phyloP scores from a whole-genome alignment of 2,113 vertebrate genomes.

The Merops nubicus region DNA sequence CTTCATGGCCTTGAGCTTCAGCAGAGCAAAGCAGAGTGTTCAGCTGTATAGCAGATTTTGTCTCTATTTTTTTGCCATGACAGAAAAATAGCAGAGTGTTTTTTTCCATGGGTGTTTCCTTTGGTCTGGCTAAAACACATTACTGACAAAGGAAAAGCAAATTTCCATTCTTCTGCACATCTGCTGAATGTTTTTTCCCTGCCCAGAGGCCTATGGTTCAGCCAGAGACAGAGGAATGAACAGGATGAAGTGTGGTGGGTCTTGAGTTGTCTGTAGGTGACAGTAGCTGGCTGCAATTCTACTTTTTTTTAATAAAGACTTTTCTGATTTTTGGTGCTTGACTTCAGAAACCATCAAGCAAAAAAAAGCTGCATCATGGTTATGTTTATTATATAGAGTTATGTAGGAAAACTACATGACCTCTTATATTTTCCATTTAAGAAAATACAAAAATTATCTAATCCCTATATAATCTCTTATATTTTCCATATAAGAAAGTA shows the following conservation, averaged over 20 bases:
- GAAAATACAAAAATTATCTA: background rate
- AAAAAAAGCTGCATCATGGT: background rate
- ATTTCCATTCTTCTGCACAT: conserved; percentile 14
- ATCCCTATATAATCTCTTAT: background rate
- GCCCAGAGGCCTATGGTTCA: background rate
- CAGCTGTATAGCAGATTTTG: background rate
- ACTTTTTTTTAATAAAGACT: background rate
- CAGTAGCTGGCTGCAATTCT: background rate
- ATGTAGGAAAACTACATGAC: background rate
- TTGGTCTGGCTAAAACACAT: background rate
- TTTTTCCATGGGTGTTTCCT: conserved; percentile 39
- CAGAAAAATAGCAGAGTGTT: background rate
- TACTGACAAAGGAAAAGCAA: background rate
- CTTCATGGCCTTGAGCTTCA: conserved; percentile 8
- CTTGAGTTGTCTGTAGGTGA: background rate
- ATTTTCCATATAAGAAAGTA: background rate
- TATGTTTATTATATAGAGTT: background rate
- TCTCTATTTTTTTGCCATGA: background rate
- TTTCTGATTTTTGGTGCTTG: background rate
- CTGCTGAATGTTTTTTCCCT: background rate
- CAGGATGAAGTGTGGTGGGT: background rate
- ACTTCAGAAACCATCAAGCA: background rate
- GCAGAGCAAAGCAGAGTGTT: background rate
- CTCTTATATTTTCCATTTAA: background rate
- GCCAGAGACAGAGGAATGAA: background rate